Conservation (phyloP, 2,113 vertebrate genomes). For the Tetraodon nigroviridis region DNA sequence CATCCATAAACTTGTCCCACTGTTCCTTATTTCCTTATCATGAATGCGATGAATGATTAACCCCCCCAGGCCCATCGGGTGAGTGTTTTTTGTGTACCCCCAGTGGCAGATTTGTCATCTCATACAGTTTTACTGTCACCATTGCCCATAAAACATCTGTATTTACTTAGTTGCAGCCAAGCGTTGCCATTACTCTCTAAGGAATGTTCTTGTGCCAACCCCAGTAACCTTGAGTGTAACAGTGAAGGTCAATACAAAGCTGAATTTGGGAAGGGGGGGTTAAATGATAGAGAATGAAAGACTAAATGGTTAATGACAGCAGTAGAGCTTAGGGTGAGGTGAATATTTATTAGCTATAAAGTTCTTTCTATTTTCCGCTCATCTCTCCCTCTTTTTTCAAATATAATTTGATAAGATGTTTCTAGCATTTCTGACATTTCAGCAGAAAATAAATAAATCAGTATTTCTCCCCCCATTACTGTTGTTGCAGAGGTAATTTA, state of each 20-base stretch:
- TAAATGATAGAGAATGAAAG: slow-evolving; percentile 57
- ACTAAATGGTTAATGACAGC: slow-evolving; percentile 57
- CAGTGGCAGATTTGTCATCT: slow-evolving; percentile 54
- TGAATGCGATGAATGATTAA: too few relatives aligned
- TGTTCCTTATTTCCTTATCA: too few relatives aligned
- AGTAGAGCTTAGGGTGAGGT: slow-evolving; percentile 17
- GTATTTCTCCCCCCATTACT: slow-evolving; percentile 7
- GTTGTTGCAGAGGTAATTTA: slow-evolving; percentile 15
- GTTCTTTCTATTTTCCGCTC: slow-evolving; percentile 2
- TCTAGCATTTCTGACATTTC: slow-evolving; percentile 25
- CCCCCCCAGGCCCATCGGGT: too few relatives aligned
- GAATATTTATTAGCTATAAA: slow-evolving; percentile 44
- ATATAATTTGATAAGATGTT: slow-evolving; percentile 23
- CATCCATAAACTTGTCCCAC: neutral
- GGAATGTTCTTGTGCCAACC: slow-evolving; percentile 55
- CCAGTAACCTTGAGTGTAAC: slow-evolving; percentile 68
- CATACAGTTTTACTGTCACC: slow-evolving; percentile 54
- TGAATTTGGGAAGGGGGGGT: neutral
- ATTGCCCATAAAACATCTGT: slow-evolving; percentile 54
- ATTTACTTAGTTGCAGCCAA: slow-evolving; percentile 57
- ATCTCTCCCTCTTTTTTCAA: slow-evolving; percentile 11
- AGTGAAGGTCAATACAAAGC: slow-evolving; percentile 53
- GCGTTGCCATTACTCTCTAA: slow-evolving; percentile 47
- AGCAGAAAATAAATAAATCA: slow-evolving; percentile 35
- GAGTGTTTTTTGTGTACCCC: slow-evolving; percentile 19